Base-by-base conservation (phyloP, 2,113 vertebrate genomes). In the Heteronetta atricapilla region DNA sequence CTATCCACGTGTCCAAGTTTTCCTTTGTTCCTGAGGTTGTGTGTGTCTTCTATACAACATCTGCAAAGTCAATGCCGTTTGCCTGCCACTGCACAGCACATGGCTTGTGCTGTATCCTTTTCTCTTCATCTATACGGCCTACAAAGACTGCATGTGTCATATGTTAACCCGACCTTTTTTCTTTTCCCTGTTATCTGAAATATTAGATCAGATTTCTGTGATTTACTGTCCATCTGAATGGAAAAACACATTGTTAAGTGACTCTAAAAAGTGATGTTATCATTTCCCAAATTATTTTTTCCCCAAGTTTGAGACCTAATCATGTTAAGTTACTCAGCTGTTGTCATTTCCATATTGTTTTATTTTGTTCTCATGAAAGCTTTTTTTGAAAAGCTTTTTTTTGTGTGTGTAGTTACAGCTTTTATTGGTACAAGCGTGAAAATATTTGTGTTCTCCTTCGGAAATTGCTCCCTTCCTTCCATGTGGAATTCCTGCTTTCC, bases 301-400 rank as follows among this genome's bases (percentile, higher is more conserved):
- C 8, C 46, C 29, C 20, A 82, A 44, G 29, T 78, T 62, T 81
- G 83, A 88, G 64, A 86, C 38, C 12, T 81, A 84, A 88, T 81
- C 31, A 31, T 26, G 22, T 59, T 91, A 78, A 81, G 42, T 59
- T n/a, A 81, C 76, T 93, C 73, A 86, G 34, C 52, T 91, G 60
- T 64, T 86, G 23, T 73, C 25, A 76, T 93, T 86, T 94, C 48
- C 48, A 23, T 81, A 58, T 25, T 84, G 40, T n/a, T 90, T 93
- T 79, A 44, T 56, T 81, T 94, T 11, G 18, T 93, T 76, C 53
- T 86, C 38, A 82, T 64, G 33, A 75, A 86, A 82, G 29, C 6
- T 88, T 82, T 90, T 67, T 29, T 44, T 84, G 67, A 75, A 82
- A n/a, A 28, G 16, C 9, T 44, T 44, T 44, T 73, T 44, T 26